A percentile compares a stretch with the other conserved stretches of the same genome.
Conservation (phyloP, 2,797 vertebrate genomes). For the Muscicapa comitata region DNA sequence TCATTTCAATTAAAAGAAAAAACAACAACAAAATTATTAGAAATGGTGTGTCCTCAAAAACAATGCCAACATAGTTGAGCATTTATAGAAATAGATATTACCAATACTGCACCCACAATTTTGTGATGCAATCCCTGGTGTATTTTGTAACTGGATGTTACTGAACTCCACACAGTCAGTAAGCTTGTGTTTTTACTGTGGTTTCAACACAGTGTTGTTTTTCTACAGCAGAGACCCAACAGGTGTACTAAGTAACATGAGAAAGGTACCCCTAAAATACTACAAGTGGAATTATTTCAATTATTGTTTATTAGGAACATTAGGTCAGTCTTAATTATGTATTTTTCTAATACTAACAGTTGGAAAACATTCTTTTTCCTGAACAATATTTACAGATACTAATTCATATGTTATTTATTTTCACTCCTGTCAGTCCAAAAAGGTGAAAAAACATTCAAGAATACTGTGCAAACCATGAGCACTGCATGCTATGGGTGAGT, state of each 20-base stretch:
- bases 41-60: constrained; percentile 3
- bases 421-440: background rate
- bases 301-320: background rate
- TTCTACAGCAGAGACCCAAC: background rate
- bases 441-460: background rate
- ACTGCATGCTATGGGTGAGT: background rate
- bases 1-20: background rate
- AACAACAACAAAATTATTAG: background rate
- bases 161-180: background rate
- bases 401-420: background rate
- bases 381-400: background rate
- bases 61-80: background rate
- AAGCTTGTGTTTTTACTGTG: background rate
- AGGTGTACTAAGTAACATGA: background rate
- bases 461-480: background rate
- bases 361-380: background rate
- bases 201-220: background rate
- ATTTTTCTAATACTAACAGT: background rate
- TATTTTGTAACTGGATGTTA: constrained; percentile 37
- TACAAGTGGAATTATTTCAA: background rate
- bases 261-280: background rate
- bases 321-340: background rate
- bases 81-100: background rate
- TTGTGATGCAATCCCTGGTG: background rate
- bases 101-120: background rate